Conservation (phyloP, 2,797 vertebrate genomes). For the Crocodylus rhombifer region DNA sequence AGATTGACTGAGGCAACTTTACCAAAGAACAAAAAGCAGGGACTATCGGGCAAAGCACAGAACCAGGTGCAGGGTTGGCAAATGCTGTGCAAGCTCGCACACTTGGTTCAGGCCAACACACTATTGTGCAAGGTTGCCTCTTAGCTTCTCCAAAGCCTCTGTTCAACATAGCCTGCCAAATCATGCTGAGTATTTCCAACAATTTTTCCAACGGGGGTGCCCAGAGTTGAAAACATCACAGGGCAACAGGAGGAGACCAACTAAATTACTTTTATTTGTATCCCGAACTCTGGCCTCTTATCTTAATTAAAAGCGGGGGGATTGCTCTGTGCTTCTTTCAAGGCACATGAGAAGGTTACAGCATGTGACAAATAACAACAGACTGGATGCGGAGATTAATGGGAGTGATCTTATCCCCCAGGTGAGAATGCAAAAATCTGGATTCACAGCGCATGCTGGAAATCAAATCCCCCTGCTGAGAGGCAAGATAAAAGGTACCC, state of each 20-base stretch:
- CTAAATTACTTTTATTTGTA: constrained; percentile 23
- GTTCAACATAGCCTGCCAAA: constrained; percentile 14
- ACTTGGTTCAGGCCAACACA: background rate
- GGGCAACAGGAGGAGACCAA: constrained; percentile 21
- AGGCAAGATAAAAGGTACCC: background rate
- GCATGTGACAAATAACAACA: background rate
- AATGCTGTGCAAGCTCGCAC: background rate
- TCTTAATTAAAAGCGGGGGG: background rate
- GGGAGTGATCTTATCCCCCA: constrained; percentile 25
- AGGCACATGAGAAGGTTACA: background rate
- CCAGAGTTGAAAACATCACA: constrained; percentile 21
- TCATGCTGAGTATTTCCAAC: constrained; percentile 7
- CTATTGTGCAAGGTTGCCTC: background rate
- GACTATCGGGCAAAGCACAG: background rate
- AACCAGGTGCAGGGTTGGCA: background rate
- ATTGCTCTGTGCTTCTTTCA: background rate
- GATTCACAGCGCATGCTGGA: background rate
- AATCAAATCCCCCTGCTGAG: background rate
- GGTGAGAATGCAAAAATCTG: constrained; percentile 13
- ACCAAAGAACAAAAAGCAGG: background rate
- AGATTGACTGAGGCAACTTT: background rate
- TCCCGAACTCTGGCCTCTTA: background rate
- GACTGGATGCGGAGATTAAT: constrained; percentile 10
- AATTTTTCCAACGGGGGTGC: constrained; percentile 18
- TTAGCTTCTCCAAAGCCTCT: background rate